These are phyloP conservation scores for Semicossyphus pulcher DNA, from an alignment of 2,113 vertebrate species.

Conservation along the genomic window DNA sequence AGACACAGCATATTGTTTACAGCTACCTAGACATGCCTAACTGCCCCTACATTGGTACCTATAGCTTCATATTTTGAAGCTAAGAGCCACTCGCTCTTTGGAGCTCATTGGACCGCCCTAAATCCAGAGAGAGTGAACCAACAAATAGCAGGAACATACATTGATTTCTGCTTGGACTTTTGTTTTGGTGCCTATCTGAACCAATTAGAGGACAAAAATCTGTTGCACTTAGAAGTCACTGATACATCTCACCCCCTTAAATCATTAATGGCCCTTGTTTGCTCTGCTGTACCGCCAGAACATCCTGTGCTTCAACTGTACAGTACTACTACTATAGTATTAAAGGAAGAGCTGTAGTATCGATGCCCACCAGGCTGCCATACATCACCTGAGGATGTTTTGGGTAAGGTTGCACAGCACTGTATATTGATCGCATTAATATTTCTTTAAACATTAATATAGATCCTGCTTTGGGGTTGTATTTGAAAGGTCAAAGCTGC, in stretches of 20 bases:
- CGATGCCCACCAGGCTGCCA: neutral
- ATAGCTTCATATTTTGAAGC: too few relatives aligned
- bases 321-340: neutral
- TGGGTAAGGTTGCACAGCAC: neutral
- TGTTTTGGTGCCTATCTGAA: too few relatives aligned
- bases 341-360: neutral
- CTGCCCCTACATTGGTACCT: too few relatives aligned
- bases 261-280: conserved; percentile 12
- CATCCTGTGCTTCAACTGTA: neutral
- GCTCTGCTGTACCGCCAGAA: neutral
- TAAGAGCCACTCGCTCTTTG: too few relatives aligned
- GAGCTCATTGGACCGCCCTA: too few relatives aligned
- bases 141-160: neutral
- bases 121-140: conserved; percentile 2
- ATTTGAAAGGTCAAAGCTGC: conserved; percentile 19
- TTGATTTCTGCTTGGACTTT: neutral
- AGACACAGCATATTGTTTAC: too few relatives aligned
- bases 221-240: neutral
- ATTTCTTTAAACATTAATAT: conserved; percentile 27
- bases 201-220: neutral
- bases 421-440: conserved; percentile 27
- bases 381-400: conserved; percentile 7
- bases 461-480: neutral
- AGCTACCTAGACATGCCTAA: too few relatives aligned
- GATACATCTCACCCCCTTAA: conserved; percentile 2